Percentiles rank a stretch among this genome's conserved stretches.
These are phyloP conservation scores for Paracentrotus lividus DNA, from an alignment of 53 echinoderm and acorn worm species.

Conservation along the genomic window DNA sequence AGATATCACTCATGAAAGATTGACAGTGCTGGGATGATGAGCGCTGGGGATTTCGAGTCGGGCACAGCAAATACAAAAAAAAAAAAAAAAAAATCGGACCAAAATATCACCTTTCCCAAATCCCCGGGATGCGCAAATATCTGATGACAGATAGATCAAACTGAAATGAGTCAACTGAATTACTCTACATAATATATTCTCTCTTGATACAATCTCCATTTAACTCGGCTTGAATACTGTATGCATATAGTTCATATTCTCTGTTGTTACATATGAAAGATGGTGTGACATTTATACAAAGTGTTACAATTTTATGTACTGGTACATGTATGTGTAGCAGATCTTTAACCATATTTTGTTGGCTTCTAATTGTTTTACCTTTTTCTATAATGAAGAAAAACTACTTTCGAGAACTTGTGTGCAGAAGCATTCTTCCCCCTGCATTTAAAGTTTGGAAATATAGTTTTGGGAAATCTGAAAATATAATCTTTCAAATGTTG, in stretches of 20 bases:
- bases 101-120: constrained; percentile 49
- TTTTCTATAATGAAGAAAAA: too few species aligned
- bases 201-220: constrained; percentile 27
- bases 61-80: constrained; percentile 28
- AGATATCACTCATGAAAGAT: constrained; percentile 63
- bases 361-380: too few species aligned
- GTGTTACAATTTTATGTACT: too few species aligned
- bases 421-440: too few species aligned
- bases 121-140: constrained; percentile 42
- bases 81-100: constrained; percentile 49
- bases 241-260: background rate
- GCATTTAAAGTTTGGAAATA: too few species aligned
- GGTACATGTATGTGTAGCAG: background rate
- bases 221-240: background rate
- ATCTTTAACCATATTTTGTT: too few species aligned
- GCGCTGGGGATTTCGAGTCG: constrained; percentile 37
- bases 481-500: too few species aligned
- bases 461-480: too few species aligned
- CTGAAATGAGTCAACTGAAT: constrained; percentile 59
- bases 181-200: background rate
- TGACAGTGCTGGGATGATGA: constrained; percentile 17
- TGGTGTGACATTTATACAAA: too few species aligned
- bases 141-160: constrained; percentile 46
- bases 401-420: too few species aligned
- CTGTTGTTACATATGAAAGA: too few species aligned